These are phyloP conservation scores for Empis stercorea DNA, from an alignment of 2,888 invertebrate genomes.

Conservation along the genomic window DNA sequence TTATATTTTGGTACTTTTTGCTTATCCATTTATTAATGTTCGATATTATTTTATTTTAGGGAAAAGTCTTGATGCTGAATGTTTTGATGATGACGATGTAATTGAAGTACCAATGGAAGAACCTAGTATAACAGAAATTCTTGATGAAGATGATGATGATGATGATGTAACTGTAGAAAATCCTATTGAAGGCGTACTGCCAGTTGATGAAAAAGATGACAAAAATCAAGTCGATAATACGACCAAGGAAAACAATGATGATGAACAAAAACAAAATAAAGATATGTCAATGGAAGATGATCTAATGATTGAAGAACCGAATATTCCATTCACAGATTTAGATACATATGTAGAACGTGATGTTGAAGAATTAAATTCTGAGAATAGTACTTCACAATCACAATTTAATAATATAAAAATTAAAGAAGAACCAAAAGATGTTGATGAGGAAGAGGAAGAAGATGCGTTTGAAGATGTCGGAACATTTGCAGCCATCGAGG, in stretches of 20 bases:
- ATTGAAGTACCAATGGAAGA: conserved; percentile 54
- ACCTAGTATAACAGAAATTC: conserved; percentile 46
- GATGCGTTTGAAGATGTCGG: conserved; percentile 37
- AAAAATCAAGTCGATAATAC: neutral
- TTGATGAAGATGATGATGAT: conserved; percentile 34
- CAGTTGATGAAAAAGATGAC: conserved; percentile 9
- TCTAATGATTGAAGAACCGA: conserved; percentile 36
- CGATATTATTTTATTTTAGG: neutral
- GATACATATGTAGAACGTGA: conserved; percentile 33
- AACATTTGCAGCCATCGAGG: conserved; percentile 30
- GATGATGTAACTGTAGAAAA: conserved; percentile 3
- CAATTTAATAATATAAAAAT: conserved; percentile 42
- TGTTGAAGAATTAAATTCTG: conserved; percentile 12
- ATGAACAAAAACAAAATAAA: conserved; percentile 10
- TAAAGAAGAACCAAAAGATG: conserved; percentile 58
- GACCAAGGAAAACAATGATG: conserved; percentile 8
- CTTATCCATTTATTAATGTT: too few species aligned
- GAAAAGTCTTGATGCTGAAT: too few species aligned
- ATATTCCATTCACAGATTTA: conserved; percentile 35
- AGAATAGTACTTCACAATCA: conserved; percentile 19
- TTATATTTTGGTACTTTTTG: neutral
- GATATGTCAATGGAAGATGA: conserved; percentile 27
- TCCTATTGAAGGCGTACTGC: neutral
- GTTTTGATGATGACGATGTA: conserved; percentile 50
- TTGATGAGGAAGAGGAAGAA: conserved; percentile 35